phyloP scores from a whole-genome alignment of 2,797 vertebrate genomes.

The Sebastiscus tertius region DNA sequence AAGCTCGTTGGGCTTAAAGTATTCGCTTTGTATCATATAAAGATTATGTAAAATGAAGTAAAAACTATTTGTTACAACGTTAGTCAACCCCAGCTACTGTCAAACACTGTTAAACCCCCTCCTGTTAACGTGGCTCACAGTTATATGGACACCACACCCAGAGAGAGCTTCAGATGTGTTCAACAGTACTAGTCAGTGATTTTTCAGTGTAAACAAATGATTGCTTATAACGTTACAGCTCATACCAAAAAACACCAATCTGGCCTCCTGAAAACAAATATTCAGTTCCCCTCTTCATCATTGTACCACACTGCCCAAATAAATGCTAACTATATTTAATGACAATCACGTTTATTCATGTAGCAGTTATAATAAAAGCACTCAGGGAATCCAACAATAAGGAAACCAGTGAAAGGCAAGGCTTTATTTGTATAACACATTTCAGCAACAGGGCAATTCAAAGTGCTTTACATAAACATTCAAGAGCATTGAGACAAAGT shows the following conservation, averaged over 20 bases:
- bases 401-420: no score
- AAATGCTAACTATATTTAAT: neutral
- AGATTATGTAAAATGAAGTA: fast-evolving
- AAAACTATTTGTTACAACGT: neutral
- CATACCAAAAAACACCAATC: fast-evolving
- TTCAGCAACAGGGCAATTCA: no score
- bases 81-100: neutral
- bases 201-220: neutral
- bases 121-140: conserved; percentile 11
- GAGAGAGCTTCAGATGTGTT: neutral
- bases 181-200: no score
- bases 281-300: neutral
- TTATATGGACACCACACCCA: conserved; percentile 70
- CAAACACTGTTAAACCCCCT: neutral
- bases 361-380: no score
- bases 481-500: no score
- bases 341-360: neutral
- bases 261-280: neutral
- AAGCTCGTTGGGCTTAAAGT: neutral
- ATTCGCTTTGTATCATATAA: neutral
- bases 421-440: no score
- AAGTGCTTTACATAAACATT: no score
- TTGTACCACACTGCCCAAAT: neutral
- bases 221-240: neutral
- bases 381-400: no score